phyloP scores from a whole-genome alignment of 2,113 vertebrate species.

The Brachypteracias leptosomus region DNA sequence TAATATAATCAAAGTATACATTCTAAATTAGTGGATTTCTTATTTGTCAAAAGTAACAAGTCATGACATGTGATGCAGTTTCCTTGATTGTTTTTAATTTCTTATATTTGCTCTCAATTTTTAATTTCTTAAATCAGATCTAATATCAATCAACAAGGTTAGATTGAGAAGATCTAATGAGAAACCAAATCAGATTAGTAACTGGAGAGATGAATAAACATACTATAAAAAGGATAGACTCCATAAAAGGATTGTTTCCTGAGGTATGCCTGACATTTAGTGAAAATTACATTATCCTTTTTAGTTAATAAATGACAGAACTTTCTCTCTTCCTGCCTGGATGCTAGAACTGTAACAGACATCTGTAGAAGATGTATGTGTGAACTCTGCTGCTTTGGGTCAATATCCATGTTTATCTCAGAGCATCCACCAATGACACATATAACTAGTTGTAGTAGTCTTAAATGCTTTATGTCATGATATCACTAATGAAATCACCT shows the following conservation, averaged over 20 bases:
- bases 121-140: not conserved
- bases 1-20: not conserved
- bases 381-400: constrained; percentile 4
- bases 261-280: constrained; percentile 15
- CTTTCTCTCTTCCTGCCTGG: not conserved
- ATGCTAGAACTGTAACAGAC: not conserved
- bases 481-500: constrained; percentile 24
- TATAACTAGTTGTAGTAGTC: not conserved
- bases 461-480: constrained; percentile 6
- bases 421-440: not conserved
- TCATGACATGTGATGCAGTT: not conserved
- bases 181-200: not conserved
- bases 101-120: not conserved
- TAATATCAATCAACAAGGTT: not conserved
- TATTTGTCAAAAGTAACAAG: not conserved
- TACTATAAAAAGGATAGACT: not conserved
- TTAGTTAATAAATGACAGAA: constrained; percentile 7
- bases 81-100: not conserved
- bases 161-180: not conserved
- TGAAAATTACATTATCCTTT: constrained; percentile 22
- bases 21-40: not conserved
- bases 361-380: not conserved
- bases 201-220: not conserved
- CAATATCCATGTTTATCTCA: not conserved
- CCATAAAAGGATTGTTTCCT: not conserved